Evolutionary conservation across 2,113 vertebrate species (phyloP), one percentile per base, ranked within the genome.

Genomic region (Gracilinanus agilis): DNA sequence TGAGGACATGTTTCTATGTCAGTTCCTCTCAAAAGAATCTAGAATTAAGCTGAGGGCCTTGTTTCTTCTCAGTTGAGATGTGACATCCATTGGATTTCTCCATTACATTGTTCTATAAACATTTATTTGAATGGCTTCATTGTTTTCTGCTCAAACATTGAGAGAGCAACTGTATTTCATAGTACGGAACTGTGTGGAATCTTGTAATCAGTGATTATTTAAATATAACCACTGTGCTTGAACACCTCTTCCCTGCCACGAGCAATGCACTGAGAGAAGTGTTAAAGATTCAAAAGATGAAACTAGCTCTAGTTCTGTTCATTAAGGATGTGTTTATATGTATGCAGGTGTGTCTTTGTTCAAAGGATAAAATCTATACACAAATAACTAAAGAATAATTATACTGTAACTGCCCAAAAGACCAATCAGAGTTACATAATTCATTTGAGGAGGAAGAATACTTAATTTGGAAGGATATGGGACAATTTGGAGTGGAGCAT

Each of bases 61-160:
- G 0, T 94, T 92, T 67, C 58, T 91, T 54, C 93, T 92, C 75
- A 90, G 9, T 56, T 16, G 89, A 88, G 67, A 55, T 40, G 88
- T 67, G 27, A 44, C 44, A 49, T 56, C 93, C 29, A 89, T 91
- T 29, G 34, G 88, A 19, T 11, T 67, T 91, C 93, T 44, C 90
- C 53, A 89, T 55, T 9, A 29, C 6, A 23, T 58, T 19, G 27
- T 27, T 96, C 93, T 34, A 34, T 53, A 67, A 53, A 23, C 34
- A 25, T 91, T 94, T 88, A 88, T 88, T 90, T 25, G 53, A 44
- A 88, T 53, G n/a, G 24, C 53, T 75, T 12, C 40, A 55, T 89
- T 95, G 91, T 10, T 44, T 44, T 40, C 24, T 19, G 8, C 90
- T 95, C 95, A 90, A 90, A 92, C 27, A 96, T 54, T 94, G 91